phyloP scores from a whole-genome alignment of 2,888 invertebrate genomes.

The Nineta flava region DNA sequence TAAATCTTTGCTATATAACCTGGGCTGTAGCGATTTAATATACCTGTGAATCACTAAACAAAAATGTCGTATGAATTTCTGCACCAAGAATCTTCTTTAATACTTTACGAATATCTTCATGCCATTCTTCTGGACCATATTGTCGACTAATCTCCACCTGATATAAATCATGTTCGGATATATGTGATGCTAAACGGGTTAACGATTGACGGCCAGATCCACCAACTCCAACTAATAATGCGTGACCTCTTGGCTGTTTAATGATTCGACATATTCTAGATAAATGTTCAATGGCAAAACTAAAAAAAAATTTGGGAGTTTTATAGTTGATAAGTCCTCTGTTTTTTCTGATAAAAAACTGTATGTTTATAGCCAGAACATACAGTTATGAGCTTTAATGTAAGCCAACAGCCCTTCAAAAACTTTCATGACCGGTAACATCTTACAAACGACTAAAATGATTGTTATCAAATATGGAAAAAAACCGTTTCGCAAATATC shows the following conservation, averaged over 20 bases:
- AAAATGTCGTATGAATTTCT: constrained; percentile 75
- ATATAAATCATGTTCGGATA: constrained; percentile 83
- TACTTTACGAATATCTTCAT: constrained; percentile 76
- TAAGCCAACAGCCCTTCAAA: no score
- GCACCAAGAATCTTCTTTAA: constrained; percentile 65
- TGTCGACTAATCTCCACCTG: constrained; percentile 83
- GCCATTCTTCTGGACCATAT: constrained; percentile 75
- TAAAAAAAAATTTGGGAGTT: constrained; percentile 20
- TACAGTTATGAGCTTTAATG: no score
- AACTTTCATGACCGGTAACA: no score
- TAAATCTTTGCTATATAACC: no score
- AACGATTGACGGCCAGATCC: constrained; percentile 89
- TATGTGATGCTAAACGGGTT: constrained; percentile 79
- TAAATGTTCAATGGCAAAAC: constrained; percentile 89
- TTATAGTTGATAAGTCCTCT: not conserved
- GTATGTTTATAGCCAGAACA: no score
- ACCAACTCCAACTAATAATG: constrained; percentile 77
- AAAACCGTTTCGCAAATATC: no score
- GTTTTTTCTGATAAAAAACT: no score
- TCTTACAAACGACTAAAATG: no score
- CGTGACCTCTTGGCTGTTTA: constrained; percentile 84
- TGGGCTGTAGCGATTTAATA: not conserved
- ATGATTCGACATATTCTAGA: constrained; percentile 80
- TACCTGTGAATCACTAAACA: constrained; percentile 83
- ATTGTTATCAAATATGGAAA: no score